Evolutionary conservation across 1,140 invertebrate species (phyloP), one percentile per base, ranked within the genome.

Genomic region (Pseudomyrmex dendroicus): DNA sequence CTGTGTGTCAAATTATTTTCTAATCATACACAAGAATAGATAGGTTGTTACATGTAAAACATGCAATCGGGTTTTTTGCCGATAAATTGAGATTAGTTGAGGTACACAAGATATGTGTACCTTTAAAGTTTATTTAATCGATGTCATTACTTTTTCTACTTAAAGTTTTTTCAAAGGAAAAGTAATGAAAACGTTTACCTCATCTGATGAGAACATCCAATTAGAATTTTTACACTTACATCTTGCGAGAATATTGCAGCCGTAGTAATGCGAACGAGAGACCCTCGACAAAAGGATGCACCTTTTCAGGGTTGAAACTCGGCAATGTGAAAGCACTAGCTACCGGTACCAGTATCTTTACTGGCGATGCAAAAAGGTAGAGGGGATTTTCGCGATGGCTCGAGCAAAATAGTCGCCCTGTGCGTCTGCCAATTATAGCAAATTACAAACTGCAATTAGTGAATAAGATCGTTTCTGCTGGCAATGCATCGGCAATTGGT

Each of bases 291-390:
- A 88, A 88, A 83, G 44, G 83, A 82, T 73, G 70, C 72, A 73
- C 73, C 83, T 74, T 86, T 88, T 83, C 83, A 77, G 89, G 84
- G 74, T 90, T 88, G 83, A 90, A 89, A 85, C 87, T 84, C 73
- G 22, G 82, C 87, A 88, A 90, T 90, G 89, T 84, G 90, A 90
- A 90, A 64, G 68, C 17, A 67, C 82, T 13, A 54, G 78, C 74
- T 35, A 84, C 61, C 63, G 25, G 77, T 35, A 35, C 35, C 35
- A 35, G 35, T 35, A 35, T 35, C 80, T 64, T 85, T 35, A 56
- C 22, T 25, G 46, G 50, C 56, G 25, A 50, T 52, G 73, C 63
- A 62, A 73, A 77, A 80, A 86, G 46, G 82, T 84, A 59, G 84
- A 77, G 88, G 87, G 87, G 87, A 77, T 86, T 63, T 50, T 48